These are phyloP conservation scores for Drosophila erecta DNA, from an alignment of 1,140 invertebrate genomes.

Conservation along the genomic window DNA sequence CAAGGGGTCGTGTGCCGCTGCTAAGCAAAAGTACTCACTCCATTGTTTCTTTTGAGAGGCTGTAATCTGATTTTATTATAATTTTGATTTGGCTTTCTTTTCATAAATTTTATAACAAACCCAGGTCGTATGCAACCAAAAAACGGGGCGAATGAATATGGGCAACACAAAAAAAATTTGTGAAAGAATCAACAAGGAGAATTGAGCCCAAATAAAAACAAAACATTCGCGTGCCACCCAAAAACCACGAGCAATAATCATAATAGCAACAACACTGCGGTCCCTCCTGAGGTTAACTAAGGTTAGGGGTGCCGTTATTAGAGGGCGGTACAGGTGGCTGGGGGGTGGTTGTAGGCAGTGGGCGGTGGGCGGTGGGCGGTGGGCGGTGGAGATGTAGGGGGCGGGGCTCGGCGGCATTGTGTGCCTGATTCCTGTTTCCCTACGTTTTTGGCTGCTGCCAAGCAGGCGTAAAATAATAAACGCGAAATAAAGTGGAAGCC, in stretches of 20 bases:
- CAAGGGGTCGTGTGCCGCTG: constrained; percentile 7
- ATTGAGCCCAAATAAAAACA: constrained; percentile 60
- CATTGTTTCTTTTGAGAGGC: constrained; percentile 34
- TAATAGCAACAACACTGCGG: constrained; percentile 59
- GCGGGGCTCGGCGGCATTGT: constrained; percentile 20
- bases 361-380: too few relatives aligned
- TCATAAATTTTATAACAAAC: constrained; percentile 83
- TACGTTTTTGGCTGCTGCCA: constrained; percentile 71
- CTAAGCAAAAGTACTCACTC: constrained; percentile 33
- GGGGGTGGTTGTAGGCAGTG: neutral
- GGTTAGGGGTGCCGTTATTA: constrained; percentile 8
- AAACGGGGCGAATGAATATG: constrained; percentile 26
- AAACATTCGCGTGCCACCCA: constrained; percentile 50
- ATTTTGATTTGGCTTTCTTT: constrained; percentile 83
- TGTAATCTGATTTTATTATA: constrained; percentile 83
- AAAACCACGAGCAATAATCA: constrained; percentile 68
- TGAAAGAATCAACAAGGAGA: constrained; percentile 38
- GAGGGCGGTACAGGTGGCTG: neutral
- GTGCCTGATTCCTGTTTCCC: constrained; percentile 35
- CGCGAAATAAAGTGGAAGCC: constrained; percentile 77
- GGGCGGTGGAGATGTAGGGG: neutral
- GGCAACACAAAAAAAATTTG: constrained; percentile 46
- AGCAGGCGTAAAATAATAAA: constrained; percentile 82
- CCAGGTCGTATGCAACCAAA: constrained; percentile 25
- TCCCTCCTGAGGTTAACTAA: constrained; percentile 60